Evolutionary conservation across 2,888 invertebrate genomes (phyloP).

Genomic region (Dromius quadrimaculatus): DNA sequence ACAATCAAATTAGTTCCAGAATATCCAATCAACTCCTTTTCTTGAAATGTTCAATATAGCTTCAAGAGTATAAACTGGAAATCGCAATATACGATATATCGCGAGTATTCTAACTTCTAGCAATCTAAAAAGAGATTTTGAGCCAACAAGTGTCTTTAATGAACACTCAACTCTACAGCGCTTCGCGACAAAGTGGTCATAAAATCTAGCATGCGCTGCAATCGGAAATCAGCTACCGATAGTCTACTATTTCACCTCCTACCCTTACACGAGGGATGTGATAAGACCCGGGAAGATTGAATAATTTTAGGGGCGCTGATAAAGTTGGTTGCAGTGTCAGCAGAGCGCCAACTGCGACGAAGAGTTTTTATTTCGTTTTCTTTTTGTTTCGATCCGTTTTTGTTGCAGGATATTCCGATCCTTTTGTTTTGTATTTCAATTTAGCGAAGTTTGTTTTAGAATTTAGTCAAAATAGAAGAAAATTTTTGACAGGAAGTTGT

Average conservation of each 20-base stretch:
- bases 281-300: slow-evolving; percentile 45
- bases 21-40: too few species aligned
- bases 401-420: slow-evolving; percentile 4
- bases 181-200: slow-evolving; percentile 48
- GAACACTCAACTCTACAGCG: slow-evolving; percentile 44
- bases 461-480: too few species aligned
- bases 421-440: slow-evolving; percentile 21
- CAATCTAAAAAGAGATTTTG: slow-evolving; percentile 34
- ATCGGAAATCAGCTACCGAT: slow-evolving; percentile 31
- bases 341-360: slow-evolving; percentile 39
- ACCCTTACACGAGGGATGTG: neutral
- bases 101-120: too few species aligned
- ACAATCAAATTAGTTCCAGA: too few species aligned
- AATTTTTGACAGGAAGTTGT: too few species aligned
- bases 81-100: too few species aligned
- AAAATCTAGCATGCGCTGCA: slow-evolving; percentile 47
- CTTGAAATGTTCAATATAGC: too few species aligned
- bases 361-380: slow-evolving; percentile 30
- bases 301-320: slow-evolving; percentile 48
- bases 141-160: slow-evolving; percentile 50
- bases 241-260: slow-evolving; percentile 2
- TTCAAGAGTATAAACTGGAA: too few species aligned
- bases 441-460: slow-evolving; percentile 6
- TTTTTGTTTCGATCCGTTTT: slow-evolving; percentile 37
- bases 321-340: slow-evolving; percentile 43